Evolutionary conservation across 1,140 invertebrate species (phyloP), one percentile per base, ranked within the genome.

Genomic region (Drosophila melanica): DNA sequence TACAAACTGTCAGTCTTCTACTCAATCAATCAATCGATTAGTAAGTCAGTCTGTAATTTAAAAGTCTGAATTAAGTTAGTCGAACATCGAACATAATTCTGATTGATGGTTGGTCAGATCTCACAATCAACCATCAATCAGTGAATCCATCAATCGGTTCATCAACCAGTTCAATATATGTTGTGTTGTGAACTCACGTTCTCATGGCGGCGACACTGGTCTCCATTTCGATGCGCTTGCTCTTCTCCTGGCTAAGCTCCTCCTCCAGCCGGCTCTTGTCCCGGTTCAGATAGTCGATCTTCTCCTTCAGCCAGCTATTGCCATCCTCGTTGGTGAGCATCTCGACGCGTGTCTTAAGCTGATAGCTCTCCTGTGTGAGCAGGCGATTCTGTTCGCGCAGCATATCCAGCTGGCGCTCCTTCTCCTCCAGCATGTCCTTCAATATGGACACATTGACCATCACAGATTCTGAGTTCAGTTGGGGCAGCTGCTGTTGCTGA

Each of bases 401-500:
- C 54, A 93, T 90, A 42, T 96, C 95, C 66, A 97, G 92, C 76
- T 96, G 94, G 18, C 93, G 92, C 64, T 97, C 95, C 89, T 96
- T 96, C 51, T 96, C 96, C 20, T 94, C 93, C 7, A 95, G 89
- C 12, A 96, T 93, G 42, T 94, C 93, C 35, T 93, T 94, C 8
- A 95, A 92, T 93, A 90, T 96, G 94, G 90, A 94, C 78, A 90
- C 66, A 63, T 85, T 82, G 44, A 69, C 76, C 73, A 90, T 82
- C 71, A 90, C 86, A 85, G 84, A 84, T 90, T 89, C 89, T 44
- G 90, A 77, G 79, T 84, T 90, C 3, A 81, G 41, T 44, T 59
- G 74, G 20, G 81, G 65, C 8, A 53, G 11, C 11, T 47, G 44
- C 18, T 23, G 18, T 14, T 33, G 39, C 30, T 79, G 90, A 4